phyloP scores from a whole-genome alignment of 2,888 invertebrate genomes.

The Scrobipalpa atriplicella region DNA sequence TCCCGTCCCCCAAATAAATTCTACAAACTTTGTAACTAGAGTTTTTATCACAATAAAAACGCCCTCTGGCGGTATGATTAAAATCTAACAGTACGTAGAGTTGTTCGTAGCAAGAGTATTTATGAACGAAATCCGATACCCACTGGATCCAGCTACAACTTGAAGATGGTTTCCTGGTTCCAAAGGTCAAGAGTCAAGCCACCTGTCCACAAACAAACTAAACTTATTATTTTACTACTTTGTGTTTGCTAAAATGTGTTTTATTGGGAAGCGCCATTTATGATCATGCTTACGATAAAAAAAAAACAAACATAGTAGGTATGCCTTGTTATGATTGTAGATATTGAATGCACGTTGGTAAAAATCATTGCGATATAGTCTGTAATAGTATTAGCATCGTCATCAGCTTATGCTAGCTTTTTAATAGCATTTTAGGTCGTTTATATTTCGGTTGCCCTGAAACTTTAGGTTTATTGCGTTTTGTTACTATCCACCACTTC shows the following conservation, averaged over 20 bases:
- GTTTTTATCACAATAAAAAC: too few relatives aligned
- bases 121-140: conserved; percentile 5
- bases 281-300: background rate
- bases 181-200: background rate
- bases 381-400: too few relatives aligned
- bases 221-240: conserved; percentile 6
- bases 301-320: background rate
- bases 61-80: background rate
- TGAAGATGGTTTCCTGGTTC: background rate
- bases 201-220: background rate
- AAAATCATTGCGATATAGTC: too few relatives aligned
- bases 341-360: too few relatives aligned
- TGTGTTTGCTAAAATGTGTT: background rate
- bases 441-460: too few relatives aligned
- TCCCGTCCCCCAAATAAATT: too few relatives aligned
- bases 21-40: too few relatives aligned
- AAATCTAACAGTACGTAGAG: background rate
- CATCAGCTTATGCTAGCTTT: too few relatives aligned
- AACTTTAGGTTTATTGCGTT: too few relatives aligned
- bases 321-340: too few relatives aligned
- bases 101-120: background rate
- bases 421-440: too few relatives aligned
- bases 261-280: background rate
- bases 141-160: background rate
- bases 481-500: too few relatives aligned